Conservation (phyloP, 2,797 vertebrate genomes). For the Arvicola amphibius region DNA sequence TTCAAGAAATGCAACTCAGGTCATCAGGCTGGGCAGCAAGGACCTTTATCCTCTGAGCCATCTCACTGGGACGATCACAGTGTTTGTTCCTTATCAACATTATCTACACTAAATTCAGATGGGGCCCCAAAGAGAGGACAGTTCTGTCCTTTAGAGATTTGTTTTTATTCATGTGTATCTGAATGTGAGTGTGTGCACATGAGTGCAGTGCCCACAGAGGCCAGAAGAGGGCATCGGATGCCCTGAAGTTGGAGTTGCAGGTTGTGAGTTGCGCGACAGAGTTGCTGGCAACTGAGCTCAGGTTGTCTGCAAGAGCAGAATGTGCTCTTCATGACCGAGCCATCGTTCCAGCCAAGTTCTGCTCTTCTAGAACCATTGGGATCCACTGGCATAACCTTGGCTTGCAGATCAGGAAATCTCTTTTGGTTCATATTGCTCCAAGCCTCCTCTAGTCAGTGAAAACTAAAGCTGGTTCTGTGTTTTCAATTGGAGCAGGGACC, state of each 20-base stretch:
- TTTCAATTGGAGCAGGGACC: neutral
- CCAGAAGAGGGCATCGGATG: neutral
- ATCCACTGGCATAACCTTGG: neutral
- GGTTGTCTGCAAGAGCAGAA: neutral
- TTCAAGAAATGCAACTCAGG: neutral
- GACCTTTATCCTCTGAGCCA: neutral
- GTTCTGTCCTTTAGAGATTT: neutral
- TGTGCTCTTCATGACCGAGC: neutral
- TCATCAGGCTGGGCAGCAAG: neutral
- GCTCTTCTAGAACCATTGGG: neutral
- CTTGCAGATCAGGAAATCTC: fast-evolving
- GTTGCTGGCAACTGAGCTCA: neutral
- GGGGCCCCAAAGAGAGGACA: neutral
- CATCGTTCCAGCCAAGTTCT: neutral
- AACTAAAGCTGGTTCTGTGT: neutral
- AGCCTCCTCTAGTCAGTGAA: too few relatives aligned
- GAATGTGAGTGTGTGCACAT: neutral
- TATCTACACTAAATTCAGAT: neutral
- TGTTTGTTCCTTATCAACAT: neutral
- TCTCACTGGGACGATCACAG: neutral
- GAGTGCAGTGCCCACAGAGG: neutral
- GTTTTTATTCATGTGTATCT: neutral
- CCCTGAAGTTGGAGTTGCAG: neutral
- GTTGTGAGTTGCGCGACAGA: neutral
- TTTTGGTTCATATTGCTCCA: too few relatives aligned